Conservation (phyloP, 1,140 invertebrate genomes). For the Rhopalosiphum maidis region DNA sequence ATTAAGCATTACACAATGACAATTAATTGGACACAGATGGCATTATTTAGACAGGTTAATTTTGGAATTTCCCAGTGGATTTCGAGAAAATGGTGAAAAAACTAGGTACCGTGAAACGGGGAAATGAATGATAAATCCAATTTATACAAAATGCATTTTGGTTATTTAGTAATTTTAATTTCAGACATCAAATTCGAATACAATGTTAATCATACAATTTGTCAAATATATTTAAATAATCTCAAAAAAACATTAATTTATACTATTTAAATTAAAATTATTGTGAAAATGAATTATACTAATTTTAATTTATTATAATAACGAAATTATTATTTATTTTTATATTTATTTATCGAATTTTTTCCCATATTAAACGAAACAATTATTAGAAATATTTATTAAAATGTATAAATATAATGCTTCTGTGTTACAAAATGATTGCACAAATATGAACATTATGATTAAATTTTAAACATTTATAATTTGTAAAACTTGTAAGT, state of each 20-base stretch:
- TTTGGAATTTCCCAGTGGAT: not conserved
- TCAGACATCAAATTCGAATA: not conserved
- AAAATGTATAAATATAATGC: not conserved
- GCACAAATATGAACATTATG: not conserved
- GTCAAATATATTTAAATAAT: not conserved
- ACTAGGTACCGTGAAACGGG: constrained; percentile 1
- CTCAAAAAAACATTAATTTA: not conserved
- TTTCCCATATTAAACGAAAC: not conserved
- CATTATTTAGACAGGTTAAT: not conserved
- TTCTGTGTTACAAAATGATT: not conserved
- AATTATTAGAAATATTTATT: not conserved
- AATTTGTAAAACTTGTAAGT: not conserved
- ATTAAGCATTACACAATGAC: not conserved
- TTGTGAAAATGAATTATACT: not conserved
- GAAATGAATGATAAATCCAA: not conserved
- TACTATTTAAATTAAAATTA: not conserved
- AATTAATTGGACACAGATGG: not conserved
- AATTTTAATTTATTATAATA: not conserved
- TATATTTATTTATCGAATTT: not conserved
- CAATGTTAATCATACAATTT: not conserved
- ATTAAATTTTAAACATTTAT: not conserved
- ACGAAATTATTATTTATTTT: not conserved
- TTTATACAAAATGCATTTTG: not conserved
- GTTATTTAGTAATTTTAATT: constrained; percentile 18
- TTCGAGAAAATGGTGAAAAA: constrained; percentile 5